Conservation (phyloP, 2,797 vertebrate species). For the Stomatorhinus walkeri region DNA sequence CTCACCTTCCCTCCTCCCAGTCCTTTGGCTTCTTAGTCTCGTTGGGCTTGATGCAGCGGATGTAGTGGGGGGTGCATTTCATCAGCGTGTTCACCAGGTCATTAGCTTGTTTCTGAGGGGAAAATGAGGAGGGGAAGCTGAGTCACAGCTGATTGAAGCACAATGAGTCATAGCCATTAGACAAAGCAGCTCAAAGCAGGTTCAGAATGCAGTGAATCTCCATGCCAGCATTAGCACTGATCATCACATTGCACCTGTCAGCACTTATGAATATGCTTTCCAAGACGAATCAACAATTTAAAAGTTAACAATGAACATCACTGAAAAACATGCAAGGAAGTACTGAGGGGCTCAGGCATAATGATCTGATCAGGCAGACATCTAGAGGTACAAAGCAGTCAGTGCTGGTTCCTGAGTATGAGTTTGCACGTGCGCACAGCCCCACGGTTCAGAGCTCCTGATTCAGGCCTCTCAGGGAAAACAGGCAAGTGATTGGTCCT, state of each 20-base stretch:
- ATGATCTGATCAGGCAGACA: not conserved
- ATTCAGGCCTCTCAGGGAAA: not conserved
- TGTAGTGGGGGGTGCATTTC: conserved; percentile 98
- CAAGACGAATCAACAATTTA: not conserved
- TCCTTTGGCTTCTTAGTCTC: conserved; percentile 93
- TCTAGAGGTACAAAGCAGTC: not conserved
- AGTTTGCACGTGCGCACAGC: not conserved
- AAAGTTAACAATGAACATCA: not conserved
- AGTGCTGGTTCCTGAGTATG: not conserved
- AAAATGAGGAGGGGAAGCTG: not conserved
- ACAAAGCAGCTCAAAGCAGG: not conserved
- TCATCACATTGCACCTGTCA: not conserved
- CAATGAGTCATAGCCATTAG: not conserved
- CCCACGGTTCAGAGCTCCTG: not conserved
- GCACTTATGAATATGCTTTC: not conserved
- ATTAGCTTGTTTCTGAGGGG: conserved; percentile 88
- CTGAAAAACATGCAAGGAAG: not conserved
- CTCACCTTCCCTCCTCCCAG: conserved; percentile 95
- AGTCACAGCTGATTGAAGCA: not conserved
- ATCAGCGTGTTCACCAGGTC: conserved; percentile 93
- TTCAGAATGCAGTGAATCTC: not conserved
- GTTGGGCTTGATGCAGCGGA: conserved; percentile 98
- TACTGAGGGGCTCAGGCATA: not conserved
- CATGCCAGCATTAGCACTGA: not conserved
- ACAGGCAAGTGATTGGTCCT: not conserved